Evolutionary conservation across 2,113 vertebrate species (phyloP).

Genomic region (Leuciscus idus): DNA sequence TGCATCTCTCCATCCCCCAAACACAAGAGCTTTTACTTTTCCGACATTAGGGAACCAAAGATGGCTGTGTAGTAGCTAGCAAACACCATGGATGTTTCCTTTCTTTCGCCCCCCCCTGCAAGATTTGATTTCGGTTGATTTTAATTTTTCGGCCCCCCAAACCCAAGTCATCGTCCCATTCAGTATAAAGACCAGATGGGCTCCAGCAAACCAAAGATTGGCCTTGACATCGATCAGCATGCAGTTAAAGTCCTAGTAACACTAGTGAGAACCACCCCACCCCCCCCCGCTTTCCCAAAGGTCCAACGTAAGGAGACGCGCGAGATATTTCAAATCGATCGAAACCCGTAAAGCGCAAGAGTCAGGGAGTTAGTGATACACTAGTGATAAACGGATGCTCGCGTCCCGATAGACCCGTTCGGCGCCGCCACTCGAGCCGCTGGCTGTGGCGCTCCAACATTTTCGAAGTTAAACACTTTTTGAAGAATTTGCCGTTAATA

Average conservation of each 20-base stretch:
- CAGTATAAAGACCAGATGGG: constrained; percentile 71
- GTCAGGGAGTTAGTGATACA: constrained; percentile 85
- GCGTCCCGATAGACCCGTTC: too few relatives aligned
- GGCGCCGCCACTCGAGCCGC: constrained; percentile 82
- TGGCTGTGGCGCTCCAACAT: constrained; percentile 82
- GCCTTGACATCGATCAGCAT: constrained; percentile 78
- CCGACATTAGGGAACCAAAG: constrained; percentile 78
- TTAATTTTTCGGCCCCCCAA: constrained; percentile 6
- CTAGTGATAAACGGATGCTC: too few relatives aligned
- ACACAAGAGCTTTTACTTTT: constrained; percentile 62
- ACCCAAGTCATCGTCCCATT: constrained; percentile 59
- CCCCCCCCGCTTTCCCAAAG: constrained; percentile 73
- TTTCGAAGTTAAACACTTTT: constrained; percentile 96
- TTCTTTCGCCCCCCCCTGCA: constrained; percentile 19
- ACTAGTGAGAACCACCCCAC: constrained; percentile 73
- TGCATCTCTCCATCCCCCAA: not conserved
- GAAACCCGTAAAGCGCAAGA: constrained; percentile 85
- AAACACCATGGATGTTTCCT: constrained; percentile 60
- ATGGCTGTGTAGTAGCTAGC: constrained; percentile 80
- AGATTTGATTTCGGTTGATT: constrained; percentile 25
- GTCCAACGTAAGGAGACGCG: constrained; percentile 82
- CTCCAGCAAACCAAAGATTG: constrained; percentile 96
- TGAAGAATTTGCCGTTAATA: constrained; percentile 99
- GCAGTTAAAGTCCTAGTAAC: constrained; percentile 75
- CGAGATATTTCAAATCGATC: not conserved